Base-by-base conservation (phyloP, 1,140 invertebrate genomes). In the Listronotus bonariensis region DNA sequence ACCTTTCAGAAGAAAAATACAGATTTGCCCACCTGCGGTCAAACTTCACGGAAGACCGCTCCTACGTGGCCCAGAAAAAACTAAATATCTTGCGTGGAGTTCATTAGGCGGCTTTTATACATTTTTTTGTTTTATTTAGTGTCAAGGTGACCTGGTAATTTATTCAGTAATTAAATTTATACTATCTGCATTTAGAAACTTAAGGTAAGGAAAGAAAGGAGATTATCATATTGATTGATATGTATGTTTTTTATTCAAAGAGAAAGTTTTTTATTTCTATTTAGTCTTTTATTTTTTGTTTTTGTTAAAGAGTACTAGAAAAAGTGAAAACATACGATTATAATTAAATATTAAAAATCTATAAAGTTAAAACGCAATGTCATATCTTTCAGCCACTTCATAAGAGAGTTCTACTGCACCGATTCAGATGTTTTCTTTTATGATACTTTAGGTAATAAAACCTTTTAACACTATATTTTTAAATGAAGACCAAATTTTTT, bases 11-110 rank as follows among this genome's bases (percentile, higher is more conserved):
- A 54, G n/a, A 52, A 54, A 20, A 20, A 34, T 15, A 58, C 20
- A 48, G 48, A 31, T 34, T 48, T 32, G 56, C 42, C 56, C 56
- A 58, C 56, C 56, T 58, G 56, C 36, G 45, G 43, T 41, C 6
- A 14, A n/a, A 36, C 41, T 63, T 53, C 14, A 38, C 42, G 52
- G 60, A 40, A 45, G 51, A 55, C 52, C 60, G 60, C 60, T 55
- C 60, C 60, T 63, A 42, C 15, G 2, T 14, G 20, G 51, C 41
- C 60, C 60, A 42, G 52, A 48, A 61, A 61, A 61, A 61, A 51
- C 12, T 31, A 51, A 61, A 48, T 12, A 11, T 6, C 1, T 0
- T 34, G 31, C 31, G 15, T 18, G 40, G 40, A 6, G 9, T 32
- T 31, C n/a, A 53, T n/a, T 53, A 0, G 18, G 6, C 18, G 6